Evolutionary conservation across 2,797 vertebrate species (phyloP), one percentile per base, ranked within the genome.

Genomic region (Anabacerthia variegaticeps): DNA sequence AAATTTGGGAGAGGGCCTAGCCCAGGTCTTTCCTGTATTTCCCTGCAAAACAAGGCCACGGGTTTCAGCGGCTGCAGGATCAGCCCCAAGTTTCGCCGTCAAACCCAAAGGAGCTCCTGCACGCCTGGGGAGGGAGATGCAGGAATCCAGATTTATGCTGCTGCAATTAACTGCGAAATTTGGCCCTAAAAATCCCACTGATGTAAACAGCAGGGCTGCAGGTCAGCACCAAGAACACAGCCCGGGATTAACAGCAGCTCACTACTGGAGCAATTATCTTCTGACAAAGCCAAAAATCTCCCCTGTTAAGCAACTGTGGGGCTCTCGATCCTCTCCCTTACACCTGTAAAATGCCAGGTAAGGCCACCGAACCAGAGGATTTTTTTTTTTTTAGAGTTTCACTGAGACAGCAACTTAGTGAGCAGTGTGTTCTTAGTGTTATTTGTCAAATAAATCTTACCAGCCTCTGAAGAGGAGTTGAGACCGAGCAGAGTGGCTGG

Each of bases 211-310:
- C 74, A 6, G 74, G 75, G 89, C 86, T 85, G 91, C 84, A 94
- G 95, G 95, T 96, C 95, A 93, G 93, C 92, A 92, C 92, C 37
- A 5, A 92, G 94, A 95, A 80, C 76, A 55, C 84, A 91, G 95
- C 86, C 89, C 1, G 1, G 87, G 94, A 94, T 96, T 96, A 96
- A 78, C 12, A 0, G 84, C 91, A 77, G 88, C 91, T 96, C 88
- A 44, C 93, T 96, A 32, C 94, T 30, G 81, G 9, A 94, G 75
- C 93, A 96, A 96, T 97, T 97, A 94, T 89, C 85, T 91, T 15
- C 92, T 69, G 89, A 79, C 72, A 88, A 88, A 93, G 81, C 72
- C 72, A 85, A 92, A 95, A 85, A 34, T 19, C 67, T 87, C 87
- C 65, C 85, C 74, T 44, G 51, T 36, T 85, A 67, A 80, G 75